A percentile compares a stretch with the other conserved stretches of the same genome.
These are phyloP conservation scores for Lepilemur ruficaudatus DNA, from an alignment of 2,797 vertebrate species.

Conservation along the genomic window DNA sequence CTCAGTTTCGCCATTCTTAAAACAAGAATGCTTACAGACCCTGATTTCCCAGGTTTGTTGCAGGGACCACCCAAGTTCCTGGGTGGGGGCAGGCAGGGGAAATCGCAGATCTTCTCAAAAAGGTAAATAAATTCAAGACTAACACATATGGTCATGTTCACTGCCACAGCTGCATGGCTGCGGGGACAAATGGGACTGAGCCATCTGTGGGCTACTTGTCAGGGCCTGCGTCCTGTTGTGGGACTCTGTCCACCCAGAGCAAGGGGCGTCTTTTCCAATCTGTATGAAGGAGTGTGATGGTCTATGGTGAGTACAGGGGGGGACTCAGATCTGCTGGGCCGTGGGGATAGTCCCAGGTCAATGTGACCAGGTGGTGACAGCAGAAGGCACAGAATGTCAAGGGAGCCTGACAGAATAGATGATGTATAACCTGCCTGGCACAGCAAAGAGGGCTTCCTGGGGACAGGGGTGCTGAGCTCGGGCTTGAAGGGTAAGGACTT, in stretches of 20 bases:
- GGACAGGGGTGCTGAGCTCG: not conserved
- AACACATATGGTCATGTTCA: rapidly evolving
- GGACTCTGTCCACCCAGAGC: not conserved
- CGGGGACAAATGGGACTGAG: not conserved
- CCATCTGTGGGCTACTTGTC: not conserved
- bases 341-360: not conserved
- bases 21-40: not conserved
- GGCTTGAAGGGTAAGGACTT: not conserved
- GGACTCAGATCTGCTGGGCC: not conserved
- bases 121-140: not conserved
- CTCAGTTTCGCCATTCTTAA: not conserved
- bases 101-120: not conserved
- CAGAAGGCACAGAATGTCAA: rapidly evolving
- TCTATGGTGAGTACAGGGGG: not conserved
- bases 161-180: not conserved
- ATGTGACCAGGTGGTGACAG: not conserved
- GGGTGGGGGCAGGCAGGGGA: not conserved
- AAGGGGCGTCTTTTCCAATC: not conserved
- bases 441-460: not conserved
- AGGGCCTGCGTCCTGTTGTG: not conserved
- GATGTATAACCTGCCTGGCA: rapidly evolving
- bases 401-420: not conserved
- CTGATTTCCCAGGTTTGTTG: not conserved
- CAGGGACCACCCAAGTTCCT: not conserved
- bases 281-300: not conserved